Evolutionary conservation across 2,797 vertebrate genomes (phyloP).

Genomic region (Syngnathus acus): DNA sequence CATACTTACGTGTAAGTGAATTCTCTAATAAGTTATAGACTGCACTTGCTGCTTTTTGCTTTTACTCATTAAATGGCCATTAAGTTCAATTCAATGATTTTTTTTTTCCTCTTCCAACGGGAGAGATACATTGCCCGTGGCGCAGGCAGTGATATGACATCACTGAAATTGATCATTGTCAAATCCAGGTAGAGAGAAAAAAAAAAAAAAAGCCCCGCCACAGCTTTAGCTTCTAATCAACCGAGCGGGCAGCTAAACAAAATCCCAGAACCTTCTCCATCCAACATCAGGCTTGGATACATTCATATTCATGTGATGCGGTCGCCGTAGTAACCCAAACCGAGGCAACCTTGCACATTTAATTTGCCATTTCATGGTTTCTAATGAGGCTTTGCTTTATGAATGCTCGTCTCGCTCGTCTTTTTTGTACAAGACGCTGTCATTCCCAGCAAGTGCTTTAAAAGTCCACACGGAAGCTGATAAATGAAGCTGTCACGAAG

Average conservation of each 20-base stretch:
- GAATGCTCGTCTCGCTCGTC: neutral
- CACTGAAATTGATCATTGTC: neutral
- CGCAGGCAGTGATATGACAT: constrained; percentile 6
- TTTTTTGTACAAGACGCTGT: neutral
- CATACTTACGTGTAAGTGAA: constrained; percentile 32
- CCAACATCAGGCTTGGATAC: too few species aligned
- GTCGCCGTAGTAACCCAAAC: neutral
- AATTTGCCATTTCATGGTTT: neutral
- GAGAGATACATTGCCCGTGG: neutral
- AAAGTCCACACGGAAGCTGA: neutral
- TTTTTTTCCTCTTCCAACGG: neutral
- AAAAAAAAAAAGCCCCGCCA: too few species aligned
- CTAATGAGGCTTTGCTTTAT: neutral
- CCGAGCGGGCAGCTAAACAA: too few species aligned
- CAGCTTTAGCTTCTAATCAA: too few species aligned
- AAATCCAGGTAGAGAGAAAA: too few species aligned
- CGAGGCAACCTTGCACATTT: neutral
- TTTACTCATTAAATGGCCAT: constrained; percentile 31
- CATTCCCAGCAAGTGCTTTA: neutral
- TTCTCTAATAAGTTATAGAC: neutral
- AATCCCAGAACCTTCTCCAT: too few species aligned
- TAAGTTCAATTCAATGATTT: constrained; percentile 19
- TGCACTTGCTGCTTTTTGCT: constrained; percentile 2
- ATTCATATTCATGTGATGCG: too few species aligned
- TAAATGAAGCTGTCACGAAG: neutral